These are phyloP conservation scores for Bimastos eiseni DNA, from an alignment of 2,888 invertebrate species.

Conservation along the genomic window DNA sequence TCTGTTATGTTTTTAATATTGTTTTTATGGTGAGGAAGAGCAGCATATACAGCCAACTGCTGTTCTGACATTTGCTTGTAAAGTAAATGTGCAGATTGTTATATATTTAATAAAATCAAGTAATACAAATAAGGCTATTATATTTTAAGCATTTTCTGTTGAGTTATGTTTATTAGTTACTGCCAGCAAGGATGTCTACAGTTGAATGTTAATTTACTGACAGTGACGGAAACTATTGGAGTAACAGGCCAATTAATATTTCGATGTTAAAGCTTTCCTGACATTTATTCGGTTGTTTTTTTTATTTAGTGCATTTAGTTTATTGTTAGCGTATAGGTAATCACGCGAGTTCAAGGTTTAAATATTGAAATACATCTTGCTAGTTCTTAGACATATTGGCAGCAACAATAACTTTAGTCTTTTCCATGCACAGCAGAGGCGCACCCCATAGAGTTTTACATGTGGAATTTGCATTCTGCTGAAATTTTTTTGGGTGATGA, in stretches of 20 bases:
- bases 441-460: not conserved
- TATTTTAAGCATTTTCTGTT: not conserved
- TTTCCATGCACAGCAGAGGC: not conserved
- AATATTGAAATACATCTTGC: not conserved
- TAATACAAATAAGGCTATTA: not conserved
- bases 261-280: not conserved
- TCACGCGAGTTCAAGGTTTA: not conserved
- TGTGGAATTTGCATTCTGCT: conserved; percentile 4
- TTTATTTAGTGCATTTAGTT: not conserved
- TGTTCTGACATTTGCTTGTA: not conserved
- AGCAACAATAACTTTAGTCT: not conserved
- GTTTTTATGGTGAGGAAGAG: not conserved
- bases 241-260: not conserved
- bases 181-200: not conserved
- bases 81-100: conserved; percentile 13
- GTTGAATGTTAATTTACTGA: not conserved
- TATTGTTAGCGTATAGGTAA: not conserved
- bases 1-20: not conserved
- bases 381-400: not conserved
- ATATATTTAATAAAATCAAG: not conserved
- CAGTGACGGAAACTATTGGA: not conserved
- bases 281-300: not conserved
- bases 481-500: not conserved
- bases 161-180: not conserved
- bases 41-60: not conserved